A percentile compares a stretch with the other conserved stretches of the same genome.
phyloP scores from a whole-genome alignment of 2,888 invertebrate genomes.

The Acleris holmiana region DNA sequence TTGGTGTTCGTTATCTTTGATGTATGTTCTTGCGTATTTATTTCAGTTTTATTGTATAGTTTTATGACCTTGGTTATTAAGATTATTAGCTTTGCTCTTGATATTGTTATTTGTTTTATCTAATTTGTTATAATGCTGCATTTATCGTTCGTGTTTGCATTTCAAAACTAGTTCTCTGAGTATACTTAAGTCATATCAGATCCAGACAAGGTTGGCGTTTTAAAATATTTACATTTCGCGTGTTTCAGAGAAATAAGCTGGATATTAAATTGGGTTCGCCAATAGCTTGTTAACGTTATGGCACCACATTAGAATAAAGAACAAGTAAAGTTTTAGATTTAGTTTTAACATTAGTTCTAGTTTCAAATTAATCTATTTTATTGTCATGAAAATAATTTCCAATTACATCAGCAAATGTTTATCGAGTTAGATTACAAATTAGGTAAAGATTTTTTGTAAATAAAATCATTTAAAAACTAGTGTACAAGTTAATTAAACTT shows the following conservation, averaged over 20 bases:
- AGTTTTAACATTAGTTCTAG: neutral
- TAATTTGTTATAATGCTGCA: neutral
- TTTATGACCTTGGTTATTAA: neutral
- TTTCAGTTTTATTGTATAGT: neutral
- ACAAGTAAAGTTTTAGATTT: slow-evolving; percentile 5
- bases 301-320: neutral
- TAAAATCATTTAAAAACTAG: too few relatives aligned
- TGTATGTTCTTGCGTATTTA: neutral
- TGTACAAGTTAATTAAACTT: too few relatives aligned
- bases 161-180: slow-evolving; percentile 17
- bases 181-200: slow-evolving; percentile 22
- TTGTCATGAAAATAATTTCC: neutral
- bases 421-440: too few relatives aligned
- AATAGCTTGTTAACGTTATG: slow-evolving; percentile 12
- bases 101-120: neutral
- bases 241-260: slow-evolving; percentile 20
- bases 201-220: slow-evolving; percentile 18
- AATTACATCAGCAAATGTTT: too few relatives aligned
- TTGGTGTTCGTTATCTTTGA: too few relatives aligned
- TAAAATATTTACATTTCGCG: slow-evolving; percentile 31
- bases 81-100: neutral
- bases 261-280: slow-evolving; percentile 5
- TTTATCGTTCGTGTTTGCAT: neutral
- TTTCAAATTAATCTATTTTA: neutral
- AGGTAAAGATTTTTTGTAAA: too few relatives aligned